Evolutionary conservation across 2,888 invertebrate genomes (phyloP).

Genomic region (Tetropium fuscum): DNA sequence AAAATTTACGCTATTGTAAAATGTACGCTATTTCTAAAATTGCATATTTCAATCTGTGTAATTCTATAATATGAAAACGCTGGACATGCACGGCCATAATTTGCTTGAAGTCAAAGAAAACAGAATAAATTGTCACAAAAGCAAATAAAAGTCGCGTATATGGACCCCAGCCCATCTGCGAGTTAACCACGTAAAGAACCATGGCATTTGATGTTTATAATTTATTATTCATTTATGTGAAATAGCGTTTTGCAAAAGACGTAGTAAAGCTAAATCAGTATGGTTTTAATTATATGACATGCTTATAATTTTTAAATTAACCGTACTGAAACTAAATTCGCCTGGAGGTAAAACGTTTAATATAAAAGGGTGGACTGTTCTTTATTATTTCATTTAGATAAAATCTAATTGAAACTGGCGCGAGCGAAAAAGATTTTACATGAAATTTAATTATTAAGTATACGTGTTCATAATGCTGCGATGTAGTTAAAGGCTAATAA

Average conservation of each 20-base stretch:
- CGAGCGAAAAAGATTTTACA: conserved; percentile 49
- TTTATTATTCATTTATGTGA: conserved; percentile 60
- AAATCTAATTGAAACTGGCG: conserved; percentile 51
- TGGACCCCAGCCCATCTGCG: conserved; percentile 40
- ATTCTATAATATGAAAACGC: conserved; percentile 57
- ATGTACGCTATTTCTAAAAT: conserved; percentile 52
- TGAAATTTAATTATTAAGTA: conserved; percentile 48
- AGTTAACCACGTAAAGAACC: conserved; percentile 54
- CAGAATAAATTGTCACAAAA: conserved; percentile 59
- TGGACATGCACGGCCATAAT: conserved; percentile 56
- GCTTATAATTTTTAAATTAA: conserved; percentile 61
- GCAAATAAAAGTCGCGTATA: conserved; percentile 50
- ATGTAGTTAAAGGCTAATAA: conserved; percentile 39
- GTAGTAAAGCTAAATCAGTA: conserved; percentile 55
- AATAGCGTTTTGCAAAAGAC: conserved; percentile 54
- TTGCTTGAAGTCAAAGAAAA: conserved; percentile 58
- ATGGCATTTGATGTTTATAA: conserved; percentile 58
- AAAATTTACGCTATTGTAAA: too few species aligned
- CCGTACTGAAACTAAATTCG: conserved; percentile 53
- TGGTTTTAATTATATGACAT: conserved; percentile 60
- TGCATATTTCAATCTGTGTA: conserved; percentile 58
- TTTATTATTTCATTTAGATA: conserved; percentile 53
- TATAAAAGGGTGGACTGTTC: conserved; percentile 41
- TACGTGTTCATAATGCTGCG: conserved; percentile 43
- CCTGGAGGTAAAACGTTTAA: conserved; percentile 47